Percentiles rank a stretch among this genome's conserved stretches.
phyloP scores from a whole-genome alignment of 2,113 vertebrate genomes.

The Phylloscopus trochilus region DNA sequence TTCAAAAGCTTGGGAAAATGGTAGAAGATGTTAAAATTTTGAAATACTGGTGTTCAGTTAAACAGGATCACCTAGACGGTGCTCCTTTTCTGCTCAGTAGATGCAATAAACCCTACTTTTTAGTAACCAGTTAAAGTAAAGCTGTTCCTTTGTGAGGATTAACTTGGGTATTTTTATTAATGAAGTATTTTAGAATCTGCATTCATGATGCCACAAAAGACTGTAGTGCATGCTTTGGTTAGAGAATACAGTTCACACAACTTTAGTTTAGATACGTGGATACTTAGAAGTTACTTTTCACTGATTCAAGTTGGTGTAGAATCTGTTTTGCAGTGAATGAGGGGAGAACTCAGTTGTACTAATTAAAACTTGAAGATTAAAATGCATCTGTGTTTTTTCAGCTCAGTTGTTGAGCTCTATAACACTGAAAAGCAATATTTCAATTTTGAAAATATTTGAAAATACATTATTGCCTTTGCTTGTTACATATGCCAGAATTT shows the following conservation, averaged over 20 bases:
- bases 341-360: background rate
- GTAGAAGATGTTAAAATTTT: background rate
- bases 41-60: background rate
- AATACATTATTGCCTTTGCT: background rate
- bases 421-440: background rate
- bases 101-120: background rate
- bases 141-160: background rate
- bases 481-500: background rate
- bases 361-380: background rate
- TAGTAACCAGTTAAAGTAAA: background rate
- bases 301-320: background rate
- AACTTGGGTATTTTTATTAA: background rate
- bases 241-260: background rate
- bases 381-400: background rate
- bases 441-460: background rate
- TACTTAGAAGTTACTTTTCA: background rate
- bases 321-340: background rate
- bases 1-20: background rate
- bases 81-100: background rate
- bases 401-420: background rate
- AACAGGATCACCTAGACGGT: background rate
- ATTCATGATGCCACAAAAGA: background rate
- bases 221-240: background rate
- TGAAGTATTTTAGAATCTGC: background rate
- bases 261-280: background rate